Conservation (phyloP, 2,113 vertebrate genomes). For the Hystrix brachyura region DNA sequence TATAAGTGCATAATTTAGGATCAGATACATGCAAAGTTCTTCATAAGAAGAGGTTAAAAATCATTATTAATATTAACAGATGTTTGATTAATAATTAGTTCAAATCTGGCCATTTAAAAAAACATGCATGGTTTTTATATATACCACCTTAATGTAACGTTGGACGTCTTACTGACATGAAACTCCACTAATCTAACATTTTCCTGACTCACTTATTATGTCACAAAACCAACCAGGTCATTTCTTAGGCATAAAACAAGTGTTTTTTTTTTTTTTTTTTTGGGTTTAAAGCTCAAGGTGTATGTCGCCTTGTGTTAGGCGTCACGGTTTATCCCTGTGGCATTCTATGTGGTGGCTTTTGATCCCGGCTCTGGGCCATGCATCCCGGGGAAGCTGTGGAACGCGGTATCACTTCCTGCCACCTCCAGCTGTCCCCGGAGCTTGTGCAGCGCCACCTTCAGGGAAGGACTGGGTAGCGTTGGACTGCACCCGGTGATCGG, state of each 20-base stretch:
- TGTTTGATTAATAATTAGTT: neutral
- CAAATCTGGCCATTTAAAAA: neutral
- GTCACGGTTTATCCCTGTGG: neutral
- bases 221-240: neutral
- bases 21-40: neutral
- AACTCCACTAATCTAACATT: neutral
- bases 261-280: neutral
- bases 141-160: neutral
- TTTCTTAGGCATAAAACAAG: neutral
- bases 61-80: neutral
- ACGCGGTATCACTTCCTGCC: neutral
- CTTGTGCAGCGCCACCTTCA: neutral
- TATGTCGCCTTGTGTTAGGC: neutral
- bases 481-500: neutral
- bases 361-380: neutral
- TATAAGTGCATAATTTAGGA: neutral
- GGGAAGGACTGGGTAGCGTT: neutral
- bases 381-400: neutral
- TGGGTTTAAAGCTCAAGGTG: neutral
- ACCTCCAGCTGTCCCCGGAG: neutral
- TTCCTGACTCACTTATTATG: neutral
- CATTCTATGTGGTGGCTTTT: neutral
- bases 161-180: neutral
- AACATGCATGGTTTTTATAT: neutral
- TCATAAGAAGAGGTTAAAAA: neutral